Conservation (phyloP, 2,113 vertebrate genomes). For the Mystacornis crossleyi region DNA sequence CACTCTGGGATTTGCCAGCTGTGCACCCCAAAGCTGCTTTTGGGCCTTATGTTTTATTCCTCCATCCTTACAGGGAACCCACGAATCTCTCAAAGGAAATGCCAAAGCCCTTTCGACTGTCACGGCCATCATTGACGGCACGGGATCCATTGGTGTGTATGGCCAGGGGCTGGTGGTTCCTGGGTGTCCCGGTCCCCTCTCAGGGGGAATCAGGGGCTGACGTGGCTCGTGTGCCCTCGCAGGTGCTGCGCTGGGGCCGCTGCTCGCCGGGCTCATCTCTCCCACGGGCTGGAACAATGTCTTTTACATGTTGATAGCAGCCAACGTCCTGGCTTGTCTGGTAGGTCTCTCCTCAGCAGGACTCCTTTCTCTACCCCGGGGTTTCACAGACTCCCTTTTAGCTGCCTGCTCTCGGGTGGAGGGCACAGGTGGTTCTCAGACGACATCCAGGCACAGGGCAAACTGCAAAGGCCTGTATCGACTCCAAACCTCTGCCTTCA, state of each 20-base stretch:
- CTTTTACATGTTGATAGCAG: slow-evolving; percentile 95
- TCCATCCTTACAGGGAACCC: slow-evolving; percentile 84
- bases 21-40: not conserved
- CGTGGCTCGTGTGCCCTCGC: not conserved
- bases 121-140: slow-evolving; percentile 95
- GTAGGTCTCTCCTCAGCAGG: slow-evolving; percentile 64
- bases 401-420: fast-evolving
- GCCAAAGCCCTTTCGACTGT: slow-evolving; percentile 94
- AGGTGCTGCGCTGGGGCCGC: slow-evolving; percentile 93
- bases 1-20: fast-evolving
- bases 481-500: not conserved
- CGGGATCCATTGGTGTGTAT: slow-evolving; percentile 88
- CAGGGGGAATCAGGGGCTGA: fast-evolving
- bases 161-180: no score
- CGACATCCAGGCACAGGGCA: not conserved
- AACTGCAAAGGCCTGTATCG: not conserved
- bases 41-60: not conserved
- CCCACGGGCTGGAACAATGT: slow-evolving; percentile 93
- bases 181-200: not conserved
- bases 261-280: slow-evolving; percentile 91
- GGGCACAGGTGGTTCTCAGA: not conserved
- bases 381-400: not conserved
- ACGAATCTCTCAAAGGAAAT: slow-evolving; percentile 91
- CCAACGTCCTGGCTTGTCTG: slow-evolving; percentile 89
- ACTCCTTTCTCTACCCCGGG: not conserved